Evolutionary conservation across 1,140 invertebrate genomes (phyloP), one percentile per base, ranked within the genome.

Genomic region (Ostrea denselamellosa): DNA sequence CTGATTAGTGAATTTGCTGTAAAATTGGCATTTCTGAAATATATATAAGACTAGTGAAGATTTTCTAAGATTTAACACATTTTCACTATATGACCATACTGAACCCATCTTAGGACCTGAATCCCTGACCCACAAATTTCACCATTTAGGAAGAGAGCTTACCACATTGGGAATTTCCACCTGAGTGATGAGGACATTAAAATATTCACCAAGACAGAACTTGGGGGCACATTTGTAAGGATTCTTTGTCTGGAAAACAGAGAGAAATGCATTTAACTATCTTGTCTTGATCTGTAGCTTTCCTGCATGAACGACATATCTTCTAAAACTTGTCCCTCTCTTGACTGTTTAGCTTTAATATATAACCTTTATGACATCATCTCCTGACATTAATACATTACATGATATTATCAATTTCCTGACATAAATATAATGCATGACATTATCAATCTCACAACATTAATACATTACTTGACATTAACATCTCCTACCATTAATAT

Each of bases 121-220:
- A n/a, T n/a, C n/a, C n/a, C n/a, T n/a, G n/a, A n/a, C n/a, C n/a
- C n/a, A n/a, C n/a, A n/a, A n/a, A n/a, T n/a, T n/a, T 53, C 10
- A 53, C 53, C 53, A 53, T 25, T 19, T 0, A 81, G 14, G 34
- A 0, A 52, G 17, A 12, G 4, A 53, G 88, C 90, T 90, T 83
- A 92, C 91, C 83, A 92, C 83, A 88, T 92, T 87, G 22, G 91
- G 91, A n/a, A 91, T 71, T 77, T 92, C 91, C 7, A 91, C 81
- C 81, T 92, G 88, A 8, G 89, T 90, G 22, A 91, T 85, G 0
- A 86, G 12, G 19, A 90, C 91, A 58, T 87, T 82, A 44, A 91
- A 86, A 22, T 58, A 83, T 65, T 89, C 82, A 10, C 86, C 85
- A 52, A 51, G 17, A 12, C 68, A 68, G n/a, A 68, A 52, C 17